phyloP scores from a whole-genome alignment of 2,797 vertebrate genomes.

The Myripristis murdjan region DNA sequence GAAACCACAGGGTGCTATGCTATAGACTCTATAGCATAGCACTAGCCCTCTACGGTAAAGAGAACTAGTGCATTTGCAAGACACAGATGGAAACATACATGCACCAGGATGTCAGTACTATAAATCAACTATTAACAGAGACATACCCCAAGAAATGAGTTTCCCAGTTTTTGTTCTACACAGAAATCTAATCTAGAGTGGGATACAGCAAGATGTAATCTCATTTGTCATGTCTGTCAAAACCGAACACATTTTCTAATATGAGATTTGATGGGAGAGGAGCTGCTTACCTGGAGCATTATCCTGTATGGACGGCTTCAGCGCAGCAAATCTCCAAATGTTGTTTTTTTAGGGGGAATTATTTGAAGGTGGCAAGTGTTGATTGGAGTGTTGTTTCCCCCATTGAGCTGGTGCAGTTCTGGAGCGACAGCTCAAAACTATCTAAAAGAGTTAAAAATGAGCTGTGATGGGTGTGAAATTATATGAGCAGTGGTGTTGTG shows the following conservation, averaged over 20 bases:
- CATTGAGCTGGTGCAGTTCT: conserved; percentile 34
- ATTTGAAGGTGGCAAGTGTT: conserved; percentile 23
- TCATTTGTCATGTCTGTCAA: conserved; percentile 61
- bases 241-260: conserved; percentile 52
- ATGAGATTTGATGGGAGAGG: conserved; percentile 45
- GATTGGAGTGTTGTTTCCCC: conserved; percentile 30
- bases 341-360: conserved; percentile 49
- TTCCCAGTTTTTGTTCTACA: conserved; percentile 50
- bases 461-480: conserved; percentile 29
- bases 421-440: conserved; percentile 26
- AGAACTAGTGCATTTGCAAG: no score
- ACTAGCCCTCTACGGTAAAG: no score
- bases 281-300: conserved; percentile 32
- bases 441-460: conserved; percentile 34
- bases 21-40: no score
- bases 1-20: background rate
- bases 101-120: conserved; percentile 12
- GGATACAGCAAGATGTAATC: conserved; percentile 47
- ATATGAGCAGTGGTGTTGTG: conserved; percentile 12
- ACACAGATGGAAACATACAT: conserved; percentile 23
- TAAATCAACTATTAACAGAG: conserved; percentile 13
- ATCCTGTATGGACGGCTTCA: conserved; percentile 14
- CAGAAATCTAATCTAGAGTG: conserved; percentile 39
- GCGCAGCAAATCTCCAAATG: conserved; percentile 35
- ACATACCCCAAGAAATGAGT: conserved; percentile 44